These are phyloP conservation scores for Sphaeridia pumilis DNA, from an alignment of 2,888 invertebrate species.

Conservation along the genomic window DNA sequence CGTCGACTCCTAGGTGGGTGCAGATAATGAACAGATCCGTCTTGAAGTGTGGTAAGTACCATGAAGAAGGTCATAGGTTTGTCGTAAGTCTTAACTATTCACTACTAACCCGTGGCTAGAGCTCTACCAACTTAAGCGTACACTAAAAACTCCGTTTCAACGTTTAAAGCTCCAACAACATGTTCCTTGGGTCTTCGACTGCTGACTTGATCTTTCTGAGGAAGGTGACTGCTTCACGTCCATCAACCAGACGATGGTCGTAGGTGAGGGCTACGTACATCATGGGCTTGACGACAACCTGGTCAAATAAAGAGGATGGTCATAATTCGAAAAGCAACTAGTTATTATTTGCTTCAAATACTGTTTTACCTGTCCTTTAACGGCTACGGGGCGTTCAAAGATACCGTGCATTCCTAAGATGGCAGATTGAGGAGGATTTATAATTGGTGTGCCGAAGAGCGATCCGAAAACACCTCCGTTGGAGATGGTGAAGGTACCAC, in stretches of 20 bases:
- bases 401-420: conserved; percentile 98
- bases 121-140: background rate
- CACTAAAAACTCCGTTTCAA: too few species aligned
- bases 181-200: conserved; percentile 90
- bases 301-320: conserved; percentile 37
- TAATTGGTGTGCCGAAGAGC: conserved; percentile 93
- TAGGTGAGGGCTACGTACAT: conserved; percentile 99
- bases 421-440: conserved; percentile 97
- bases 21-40: too few species aligned
- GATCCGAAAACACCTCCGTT: conserved; percentile 99
- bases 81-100: too few species aligned
- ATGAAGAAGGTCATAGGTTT: too few species aligned
- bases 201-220: conserved; percentile 89
- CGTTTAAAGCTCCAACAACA: conserved; percentile 80
- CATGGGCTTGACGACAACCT: conserved; percentile 98
- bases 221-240: conserved; percentile 97
- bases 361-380: conserved; percentile 72
- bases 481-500: conserved; percentile 97
- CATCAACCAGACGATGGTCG: conserved; percentile 96
- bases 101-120: too few species aligned
- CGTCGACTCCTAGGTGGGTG: too few species aligned
- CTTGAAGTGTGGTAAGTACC: too few species aligned
- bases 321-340: too few species aligned
- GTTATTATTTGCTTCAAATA: too few species aligned
- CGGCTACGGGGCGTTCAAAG: conserved; percentile 85